phyloP scores from a whole-genome alignment of 92 coral and sea anemone genomes.

The Montipora capitata region DNA sequence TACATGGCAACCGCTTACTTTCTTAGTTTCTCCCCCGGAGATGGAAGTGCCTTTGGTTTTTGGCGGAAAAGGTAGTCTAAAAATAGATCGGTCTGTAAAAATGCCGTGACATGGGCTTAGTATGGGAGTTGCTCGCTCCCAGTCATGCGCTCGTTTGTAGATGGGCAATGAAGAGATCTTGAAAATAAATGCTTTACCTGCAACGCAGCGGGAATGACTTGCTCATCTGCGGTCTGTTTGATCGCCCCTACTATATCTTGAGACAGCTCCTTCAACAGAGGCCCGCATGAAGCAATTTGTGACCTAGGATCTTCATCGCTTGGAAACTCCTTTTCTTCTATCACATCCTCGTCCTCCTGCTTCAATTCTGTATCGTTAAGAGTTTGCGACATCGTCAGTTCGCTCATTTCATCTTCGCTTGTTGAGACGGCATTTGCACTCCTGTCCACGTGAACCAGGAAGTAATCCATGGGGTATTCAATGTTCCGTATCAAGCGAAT shows the following conservation, averaged over 20 bases:
- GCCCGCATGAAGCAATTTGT: constrained; percentile 1
- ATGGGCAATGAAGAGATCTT: no score
- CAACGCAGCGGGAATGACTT: constrained; percentile 32
- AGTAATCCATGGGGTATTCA: constrained; percentile 51
- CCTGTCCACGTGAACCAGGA: neutral
- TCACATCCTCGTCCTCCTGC: no score
- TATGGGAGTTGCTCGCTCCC: no score
- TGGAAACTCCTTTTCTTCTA: neutral
- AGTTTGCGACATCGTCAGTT: neutral
- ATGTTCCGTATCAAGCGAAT: constrained; percentile 43
- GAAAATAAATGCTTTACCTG: neutral
- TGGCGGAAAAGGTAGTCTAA: no score
- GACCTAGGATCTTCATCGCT: neutral
- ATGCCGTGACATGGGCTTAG: no score
- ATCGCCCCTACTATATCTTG: neutral
- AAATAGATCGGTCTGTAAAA: no score
- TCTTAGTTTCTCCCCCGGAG: no score
- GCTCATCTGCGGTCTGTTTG: neutral
- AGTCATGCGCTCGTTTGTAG: no score
- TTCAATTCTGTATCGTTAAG: neutral
- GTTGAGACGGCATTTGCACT: neutral
- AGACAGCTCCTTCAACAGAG: constrained; percentile 1
- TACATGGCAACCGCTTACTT: no score
- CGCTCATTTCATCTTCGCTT: neutral
- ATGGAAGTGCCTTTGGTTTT: no score